A percentile compares a stretch with the other conserved stretches of the same genome.
Conservation (phyloP, 2,797 vertebrate genomes). For the Girardinus metallicus region DNA sequence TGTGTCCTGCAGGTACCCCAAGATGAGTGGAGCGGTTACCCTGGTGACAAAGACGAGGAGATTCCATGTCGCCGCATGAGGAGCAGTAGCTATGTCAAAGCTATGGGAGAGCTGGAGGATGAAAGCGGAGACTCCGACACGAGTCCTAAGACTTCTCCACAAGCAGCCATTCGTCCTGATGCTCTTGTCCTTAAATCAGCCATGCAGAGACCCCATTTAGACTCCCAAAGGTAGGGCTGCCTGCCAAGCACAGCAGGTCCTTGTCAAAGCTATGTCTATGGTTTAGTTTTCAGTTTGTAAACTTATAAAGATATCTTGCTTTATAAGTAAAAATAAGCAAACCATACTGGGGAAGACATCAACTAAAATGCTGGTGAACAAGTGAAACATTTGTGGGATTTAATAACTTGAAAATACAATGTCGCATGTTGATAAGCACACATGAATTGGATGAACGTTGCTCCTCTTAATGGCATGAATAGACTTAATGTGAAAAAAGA, state of each 20-base stretch:
- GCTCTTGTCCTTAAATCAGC: slow-evolving; percentile 91
- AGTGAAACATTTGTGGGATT: background rate
- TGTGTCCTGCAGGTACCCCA: slow-evolving; percentile 89
- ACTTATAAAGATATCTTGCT: background rate
- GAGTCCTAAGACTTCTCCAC: slow-evolving; percentile 93
- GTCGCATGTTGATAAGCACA: background rate
- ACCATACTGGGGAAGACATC: background rate
- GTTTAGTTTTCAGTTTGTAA: slow-evolving; percentile 2
- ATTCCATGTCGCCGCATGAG: slow-evolving; percentile 98
- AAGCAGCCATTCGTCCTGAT: slow-evolving; percentile 87
- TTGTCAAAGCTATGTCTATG: slow-evolving; percentile 10
- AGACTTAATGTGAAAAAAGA: background rate
- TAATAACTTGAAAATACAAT: background rate
- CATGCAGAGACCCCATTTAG: slow-evolving; percentile 90
- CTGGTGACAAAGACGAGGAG: slow-evolving; percentile 91
- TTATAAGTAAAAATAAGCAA: background rate
- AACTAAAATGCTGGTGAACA: background rate
- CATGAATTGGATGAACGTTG: background rate
- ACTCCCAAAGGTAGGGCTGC: slow-evolving; percentile 89
- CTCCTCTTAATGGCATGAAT: background rate
- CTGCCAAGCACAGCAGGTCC: background rate
- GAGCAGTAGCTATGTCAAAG: slow-evolving; percentile 98
- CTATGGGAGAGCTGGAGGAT: slow-evolving; percentile 94
- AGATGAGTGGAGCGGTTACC: slow-evolving; percentile 97
- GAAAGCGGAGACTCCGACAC: slow-evolving; percentile 96